A percentile compares a stretch with the other conserved stretches of the same genome.
phyloP scores from a whole-genome alignment of 2,113 vertebrate species.

The Oenanthe oenanthe region DNA sequence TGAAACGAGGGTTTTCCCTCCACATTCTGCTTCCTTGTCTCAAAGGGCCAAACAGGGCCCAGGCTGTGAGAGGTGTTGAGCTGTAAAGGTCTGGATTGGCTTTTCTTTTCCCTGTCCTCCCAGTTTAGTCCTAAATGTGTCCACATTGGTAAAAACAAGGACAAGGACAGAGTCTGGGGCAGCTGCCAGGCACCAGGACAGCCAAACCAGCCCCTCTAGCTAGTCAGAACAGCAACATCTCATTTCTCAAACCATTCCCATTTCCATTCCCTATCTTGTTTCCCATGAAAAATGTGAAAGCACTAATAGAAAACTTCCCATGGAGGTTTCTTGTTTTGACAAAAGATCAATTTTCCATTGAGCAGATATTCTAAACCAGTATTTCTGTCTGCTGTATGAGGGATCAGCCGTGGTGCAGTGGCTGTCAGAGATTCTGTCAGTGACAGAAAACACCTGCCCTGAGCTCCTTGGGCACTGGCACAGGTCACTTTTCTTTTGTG shows the following conservation, averaged over 20 bases:
- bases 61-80: not conserved
- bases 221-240: not conserved
- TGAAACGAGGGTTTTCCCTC: not conserved
- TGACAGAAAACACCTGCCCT: not conserved
- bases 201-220: not conserved
- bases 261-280: not conserved
- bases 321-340: not conserved
- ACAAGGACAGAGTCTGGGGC: not conserved
- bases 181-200: not conserved
- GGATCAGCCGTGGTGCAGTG: not conserved
- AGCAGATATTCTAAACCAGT: slow-evolving; percentile 8
- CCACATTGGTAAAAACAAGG: not conserved
- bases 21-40: not conserved
- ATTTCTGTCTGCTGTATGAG: not conserved
- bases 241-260: not conserved
- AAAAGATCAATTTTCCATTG: slow-evolving; percentile 9
- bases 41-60: not conserved
- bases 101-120: not conserved
- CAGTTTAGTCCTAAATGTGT: not conserved
- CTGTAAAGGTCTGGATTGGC: not conserved
- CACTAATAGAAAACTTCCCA: not conserved
- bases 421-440: not conserved
- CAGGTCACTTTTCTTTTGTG: not conserved
- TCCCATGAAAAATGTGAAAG: not conserved
- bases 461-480: not conserved